A percentile compares a stretch with the other conserved stretches of the same genome.
phyloP scores from a whole-genome alignment of 37 sponge, comb jelly and placozoan species.

The Mnemiopsis leidyi region DNA sequence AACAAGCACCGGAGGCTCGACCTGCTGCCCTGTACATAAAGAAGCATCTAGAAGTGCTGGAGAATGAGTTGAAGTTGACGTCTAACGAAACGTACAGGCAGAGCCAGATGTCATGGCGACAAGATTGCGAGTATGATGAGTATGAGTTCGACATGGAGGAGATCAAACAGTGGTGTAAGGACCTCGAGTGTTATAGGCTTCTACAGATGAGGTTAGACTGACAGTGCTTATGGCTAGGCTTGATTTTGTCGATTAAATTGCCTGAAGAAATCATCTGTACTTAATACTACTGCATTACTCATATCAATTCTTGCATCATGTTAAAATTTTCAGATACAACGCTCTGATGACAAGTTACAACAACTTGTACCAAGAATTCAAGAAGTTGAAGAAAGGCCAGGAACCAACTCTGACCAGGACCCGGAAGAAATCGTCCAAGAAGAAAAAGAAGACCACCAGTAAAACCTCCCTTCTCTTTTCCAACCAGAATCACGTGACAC shows the following conservation, averaged over 20 bases:
- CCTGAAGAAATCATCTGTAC: too few species aligned
- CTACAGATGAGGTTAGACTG: conserved; percentile 21
- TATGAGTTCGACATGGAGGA: conserved; percentile 46
- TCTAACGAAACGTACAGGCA: conserved; percentile 33
- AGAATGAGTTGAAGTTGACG: conserved; percentile 8
- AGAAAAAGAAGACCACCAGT: conserved; percentile 26
- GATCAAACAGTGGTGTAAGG: conserved; percentile 24
- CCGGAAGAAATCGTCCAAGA: not conserved
- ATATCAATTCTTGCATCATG: too few species aligned
- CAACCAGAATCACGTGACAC: not conserved
- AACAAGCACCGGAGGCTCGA: conserved; percentile 44
- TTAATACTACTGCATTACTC: too few species aligned
- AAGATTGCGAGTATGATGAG: conserved; percentile 38
- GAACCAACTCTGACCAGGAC: not conserved
- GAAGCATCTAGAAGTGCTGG: conserved; percentile 35
- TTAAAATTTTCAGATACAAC: not conserved
- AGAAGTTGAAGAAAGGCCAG: conserved; percentile 9
- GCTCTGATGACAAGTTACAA: conserved; percentile 58
- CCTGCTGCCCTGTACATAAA: conserved; percentile 35
- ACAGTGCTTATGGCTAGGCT: too few species aligned
- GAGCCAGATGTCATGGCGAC: conserved; percentile 62
- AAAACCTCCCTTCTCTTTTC: conserved; percentile 41
- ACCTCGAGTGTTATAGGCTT: not conserved
- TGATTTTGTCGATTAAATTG: too few species aligned
- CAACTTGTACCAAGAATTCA: conserved; percentile 54